Conservation (phyloP, 2,888 invertebrate genomes). For the Perizoma affinitatum region DNA sequence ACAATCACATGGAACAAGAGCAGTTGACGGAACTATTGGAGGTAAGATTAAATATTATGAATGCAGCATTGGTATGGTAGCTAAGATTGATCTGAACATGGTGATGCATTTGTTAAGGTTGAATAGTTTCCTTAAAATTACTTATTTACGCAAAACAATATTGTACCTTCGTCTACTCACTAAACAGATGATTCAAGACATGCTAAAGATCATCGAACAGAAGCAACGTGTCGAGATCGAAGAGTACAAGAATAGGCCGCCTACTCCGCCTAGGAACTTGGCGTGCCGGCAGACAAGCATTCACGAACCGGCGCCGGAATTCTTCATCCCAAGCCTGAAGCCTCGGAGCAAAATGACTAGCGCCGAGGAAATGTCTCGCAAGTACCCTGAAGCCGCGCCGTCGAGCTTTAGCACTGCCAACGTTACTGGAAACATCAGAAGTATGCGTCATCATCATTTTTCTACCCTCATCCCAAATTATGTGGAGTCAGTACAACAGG, state of each 20-base stretch:
- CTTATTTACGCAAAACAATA: too few relatives aligned
- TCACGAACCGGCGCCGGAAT: conserved; percentile 92
- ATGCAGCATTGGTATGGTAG: not conserved
- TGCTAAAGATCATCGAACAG: conserved; percentile 95
- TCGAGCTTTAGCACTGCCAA: conserved; percentile 30
- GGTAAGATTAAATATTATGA: conserved; percentile 47
- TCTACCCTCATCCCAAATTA: too few relatives aligned
- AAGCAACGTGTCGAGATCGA: conserved; percentile 25
- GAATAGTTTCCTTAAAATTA: too few relatives aligned
- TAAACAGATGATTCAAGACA: conserved; percentile 91
- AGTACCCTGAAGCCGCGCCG: conserved; percentile 89
- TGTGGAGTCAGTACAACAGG: too few relatives aligned
- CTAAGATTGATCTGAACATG: too few relatives aligned
- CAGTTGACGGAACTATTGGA: conserved; percentile 73
- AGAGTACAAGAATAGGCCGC: conserved; percentile 25
- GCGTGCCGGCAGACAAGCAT: conserved; percentile 85
- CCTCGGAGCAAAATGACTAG: conserved; percentile 17
- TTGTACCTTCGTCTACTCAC: not conserved
- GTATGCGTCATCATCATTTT: conserved; percentile 29
- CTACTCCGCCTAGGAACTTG: conserved; percentile 87
- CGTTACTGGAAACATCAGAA: conserved; percentile 41
- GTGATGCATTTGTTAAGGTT: too few relatives aligned
- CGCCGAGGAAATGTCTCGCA: conserved; percentile 90
- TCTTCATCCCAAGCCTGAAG: conserved; percentile 90
- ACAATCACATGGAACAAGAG: conserved; percentile 84